A percentile compares a stretch with the other conserved stretches of the same genome.
Evolutionary conservation across 2,113 vertebrate species (phyloP).

Genomic region (Pluvianellus socialis): DNA sequence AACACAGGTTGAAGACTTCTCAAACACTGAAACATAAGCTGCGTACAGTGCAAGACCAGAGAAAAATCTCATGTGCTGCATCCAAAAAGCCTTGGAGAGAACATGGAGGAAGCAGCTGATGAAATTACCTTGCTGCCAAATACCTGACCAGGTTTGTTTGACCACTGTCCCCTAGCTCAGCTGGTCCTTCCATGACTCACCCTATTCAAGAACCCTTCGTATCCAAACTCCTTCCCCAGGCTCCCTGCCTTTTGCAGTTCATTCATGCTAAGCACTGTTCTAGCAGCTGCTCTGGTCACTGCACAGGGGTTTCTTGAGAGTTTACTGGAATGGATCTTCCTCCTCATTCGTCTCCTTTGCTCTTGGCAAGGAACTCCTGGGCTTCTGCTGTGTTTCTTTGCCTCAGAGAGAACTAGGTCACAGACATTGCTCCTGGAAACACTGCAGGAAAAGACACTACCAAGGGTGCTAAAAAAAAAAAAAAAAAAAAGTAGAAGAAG

Average conservation of each 20-base stretch:
- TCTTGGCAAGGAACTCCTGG: not conserved
- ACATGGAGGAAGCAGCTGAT: not conserved
- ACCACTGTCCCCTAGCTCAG: not conserved
- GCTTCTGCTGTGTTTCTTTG: not conserved
- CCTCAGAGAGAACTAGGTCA: conserved; percentile 38
- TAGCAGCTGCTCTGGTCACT: not conserved
- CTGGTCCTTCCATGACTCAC: not conserved
- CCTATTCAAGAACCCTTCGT: not conserved
- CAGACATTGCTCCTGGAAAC: conserved; percentile 26
- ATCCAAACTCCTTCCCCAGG: not conserved
- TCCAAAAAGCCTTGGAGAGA: not conserved
- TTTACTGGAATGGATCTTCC: not conserved
- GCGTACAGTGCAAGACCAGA: not conserved
- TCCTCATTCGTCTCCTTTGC: not conserved
- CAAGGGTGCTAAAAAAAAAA: conserved; percentile 11
- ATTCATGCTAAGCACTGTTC: not conserved
- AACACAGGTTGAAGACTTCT: not conserved
- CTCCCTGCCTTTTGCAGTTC: not conserved
- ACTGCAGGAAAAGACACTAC: conserved; percentile 13
- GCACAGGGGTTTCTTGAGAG: not conserved
- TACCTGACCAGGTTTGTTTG: not conserved
- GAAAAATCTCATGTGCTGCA: not conserved
- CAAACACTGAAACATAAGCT: not conserved
- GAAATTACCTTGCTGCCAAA: not conserved
- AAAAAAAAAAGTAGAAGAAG: no score